These are phyloP conservation scores for Cetonia aurata DNA, from an alignment of 2,888 invertebrate species.

Conservation along the genomic window DNA sequence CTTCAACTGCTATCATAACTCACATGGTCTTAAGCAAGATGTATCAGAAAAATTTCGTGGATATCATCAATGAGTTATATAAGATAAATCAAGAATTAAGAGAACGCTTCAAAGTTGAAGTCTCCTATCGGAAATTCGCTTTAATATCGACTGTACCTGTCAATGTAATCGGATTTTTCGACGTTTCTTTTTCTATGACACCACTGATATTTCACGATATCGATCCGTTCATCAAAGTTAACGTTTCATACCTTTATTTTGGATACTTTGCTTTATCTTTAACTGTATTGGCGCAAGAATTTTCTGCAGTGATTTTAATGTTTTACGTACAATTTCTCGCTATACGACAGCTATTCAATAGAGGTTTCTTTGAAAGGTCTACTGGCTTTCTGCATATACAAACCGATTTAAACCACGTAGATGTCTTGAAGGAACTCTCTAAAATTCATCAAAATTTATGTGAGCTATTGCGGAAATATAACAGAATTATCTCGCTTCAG, in stretches of 20 bases:
- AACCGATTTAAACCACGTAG: neutral
- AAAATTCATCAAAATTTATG: conserved; percentile 22
- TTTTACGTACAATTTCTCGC: neutral
- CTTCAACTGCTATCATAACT: neutral
- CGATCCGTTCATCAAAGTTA: no score
- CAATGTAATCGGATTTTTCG: neutral
- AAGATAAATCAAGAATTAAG: neutral
- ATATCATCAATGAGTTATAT: neutral
- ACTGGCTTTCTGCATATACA: neutral
- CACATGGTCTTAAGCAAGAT: neutral
- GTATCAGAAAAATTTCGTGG: neutral
- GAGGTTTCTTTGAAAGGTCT: neutral
- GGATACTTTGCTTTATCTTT: no score
- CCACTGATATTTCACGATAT: no score
- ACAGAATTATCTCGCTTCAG: conserved; percentile 13
- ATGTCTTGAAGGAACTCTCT: neutral
- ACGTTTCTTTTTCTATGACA: no score
- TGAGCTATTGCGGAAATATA: neutral
- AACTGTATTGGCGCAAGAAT: no score
- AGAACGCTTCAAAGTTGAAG: neutral
- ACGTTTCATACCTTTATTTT: no score
- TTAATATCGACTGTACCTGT: neutral
- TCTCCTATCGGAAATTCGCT: neutral
- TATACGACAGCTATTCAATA: neutral
- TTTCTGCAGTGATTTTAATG: neutral